Evolutionary conservation across 2,888 invertebrate genomes (phyloP).

Genomic region (Melinopterus prodromus): DNA sequence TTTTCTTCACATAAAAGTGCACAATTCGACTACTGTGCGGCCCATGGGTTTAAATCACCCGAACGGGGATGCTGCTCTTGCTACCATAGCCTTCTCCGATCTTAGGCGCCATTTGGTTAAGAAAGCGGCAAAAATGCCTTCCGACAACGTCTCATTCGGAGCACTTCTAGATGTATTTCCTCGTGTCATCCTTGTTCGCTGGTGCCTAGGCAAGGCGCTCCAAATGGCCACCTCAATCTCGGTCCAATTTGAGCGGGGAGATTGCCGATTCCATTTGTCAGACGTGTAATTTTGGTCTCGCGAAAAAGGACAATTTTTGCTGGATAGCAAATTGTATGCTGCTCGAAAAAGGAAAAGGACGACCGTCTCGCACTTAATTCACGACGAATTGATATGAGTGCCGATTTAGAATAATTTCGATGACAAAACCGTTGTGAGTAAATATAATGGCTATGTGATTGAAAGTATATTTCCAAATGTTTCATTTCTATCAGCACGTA

Average conservation of each 20-base stretch:
- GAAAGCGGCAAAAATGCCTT: conserved; percentile 48
- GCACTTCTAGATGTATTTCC: conserved; percentile 53
- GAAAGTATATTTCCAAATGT: too few species aligned
- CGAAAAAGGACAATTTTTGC: neutral
- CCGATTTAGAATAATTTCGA: too few species aligned
- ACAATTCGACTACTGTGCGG: too few species aligned
- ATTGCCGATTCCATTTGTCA: conserved; percentile 16
- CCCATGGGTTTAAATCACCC: conserved; percentile 34
- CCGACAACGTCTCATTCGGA: conserved; percentile 48
- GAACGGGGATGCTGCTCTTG: conserved; percentile 26
- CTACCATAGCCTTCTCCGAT: conserved; percentile 14
- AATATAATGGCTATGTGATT: too few species aligned
- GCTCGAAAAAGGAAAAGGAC: neutral
- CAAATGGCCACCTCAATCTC: conserved; percentile 48
- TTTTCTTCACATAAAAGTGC: too few species aligned
- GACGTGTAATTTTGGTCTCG: conserved; percentile 21
- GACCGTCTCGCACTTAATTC: neutral
- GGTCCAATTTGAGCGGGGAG: conserved; percentile 44
- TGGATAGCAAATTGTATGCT: neutral
- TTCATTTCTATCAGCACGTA: too few species aligned
- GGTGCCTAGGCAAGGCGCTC: conserved; percentile 9
- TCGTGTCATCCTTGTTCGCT: neutral
- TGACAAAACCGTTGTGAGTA: too few species aligned
- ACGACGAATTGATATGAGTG: neutral
- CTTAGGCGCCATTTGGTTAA: conserved; percentile 42